Evolutionary conservation across 2,797 vertebrate species (phyloP).

Genomic region (Chloroceryle inda): DNA sequence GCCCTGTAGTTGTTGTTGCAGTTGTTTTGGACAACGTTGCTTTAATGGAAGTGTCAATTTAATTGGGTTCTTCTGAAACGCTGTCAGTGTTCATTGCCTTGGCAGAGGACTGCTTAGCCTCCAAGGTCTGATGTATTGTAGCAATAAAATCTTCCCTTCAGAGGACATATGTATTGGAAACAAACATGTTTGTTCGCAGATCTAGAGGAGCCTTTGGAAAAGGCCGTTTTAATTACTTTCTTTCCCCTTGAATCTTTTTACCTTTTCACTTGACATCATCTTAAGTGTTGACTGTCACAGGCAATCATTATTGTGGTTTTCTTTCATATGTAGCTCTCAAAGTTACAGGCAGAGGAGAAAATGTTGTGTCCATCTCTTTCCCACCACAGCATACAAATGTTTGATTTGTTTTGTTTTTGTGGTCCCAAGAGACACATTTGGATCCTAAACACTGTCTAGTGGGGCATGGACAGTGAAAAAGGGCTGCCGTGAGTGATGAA

Average conservation of each 20-base stretch:
- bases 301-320: accelerated
- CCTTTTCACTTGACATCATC: background rate
- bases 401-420: background rate
- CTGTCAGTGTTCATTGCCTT: background rate
- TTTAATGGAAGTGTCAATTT: background rate
- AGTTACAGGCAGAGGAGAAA: background rate
- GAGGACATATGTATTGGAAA: background rate
- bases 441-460: background rate
- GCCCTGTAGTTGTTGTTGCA: background rate
- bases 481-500: background rate
- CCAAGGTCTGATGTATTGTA: background rate
- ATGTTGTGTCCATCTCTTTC: background rate
- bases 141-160: background rate
- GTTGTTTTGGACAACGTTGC: background rate
- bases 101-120: background rate
- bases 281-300: background rate
- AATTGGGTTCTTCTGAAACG: background rate
- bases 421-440: background rate
- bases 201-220: background rate
- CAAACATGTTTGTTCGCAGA: background rate
- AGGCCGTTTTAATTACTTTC: background rate
- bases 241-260: background rate
- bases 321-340: background rate
- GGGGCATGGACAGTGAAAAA: background rate
- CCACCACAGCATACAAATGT: background rate